phyloP scores from a whole-genome alignment of 2,113 vertebrate species.

The Okapia johnstoni region DNA sequence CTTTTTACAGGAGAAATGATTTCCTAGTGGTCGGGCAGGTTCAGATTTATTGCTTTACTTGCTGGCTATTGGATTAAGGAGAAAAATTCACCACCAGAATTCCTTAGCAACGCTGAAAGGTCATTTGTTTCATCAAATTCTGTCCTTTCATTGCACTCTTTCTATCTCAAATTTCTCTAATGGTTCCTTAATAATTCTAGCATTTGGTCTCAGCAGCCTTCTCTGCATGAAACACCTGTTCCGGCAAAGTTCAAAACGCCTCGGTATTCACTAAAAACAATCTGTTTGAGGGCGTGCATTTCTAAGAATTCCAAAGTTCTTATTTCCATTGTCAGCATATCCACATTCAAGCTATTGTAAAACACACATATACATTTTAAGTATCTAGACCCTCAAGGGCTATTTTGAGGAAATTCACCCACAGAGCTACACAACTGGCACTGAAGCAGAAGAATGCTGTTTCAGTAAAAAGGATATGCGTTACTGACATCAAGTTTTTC shows the following conservation, averaged over 20 bases:
- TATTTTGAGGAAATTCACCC: slow-evolving; percentile 1
- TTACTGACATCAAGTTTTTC: neutral
- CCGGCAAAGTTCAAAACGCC: slow-evolving; percentile 29
- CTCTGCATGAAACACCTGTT: slow-evolving; percentile 42
- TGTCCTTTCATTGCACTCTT: neutral
- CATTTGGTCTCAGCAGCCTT: slow-evolving; percentile 33
- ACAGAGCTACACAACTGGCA: neutral
- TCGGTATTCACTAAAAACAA: neutral
- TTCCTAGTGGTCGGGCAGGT: neutral
- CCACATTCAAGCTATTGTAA: neutral
- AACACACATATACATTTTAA: neutral
- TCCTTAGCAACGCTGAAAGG: slow-evolving; percentile 55
- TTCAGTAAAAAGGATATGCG: neutral
- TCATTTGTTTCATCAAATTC: slow-evolving; percentile 54
- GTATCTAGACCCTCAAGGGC: neutral
- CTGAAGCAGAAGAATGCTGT: neutral
- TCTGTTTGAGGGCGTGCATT: neutral
- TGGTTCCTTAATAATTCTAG: slow-evolving; percentile 31
- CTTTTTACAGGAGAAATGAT: slow-evolving; percentile 26
- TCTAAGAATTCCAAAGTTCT: neutral
- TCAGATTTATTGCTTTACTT: slow-evolving; percentile 37
- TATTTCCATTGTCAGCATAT: neutral
- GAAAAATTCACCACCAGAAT: neutral
- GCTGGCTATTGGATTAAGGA: neutral
- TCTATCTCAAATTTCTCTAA: slow-evolving; percentile 46